Conservation (phyloP, 1,140 invertebrate species). For the Camponotus vicinus region DNA sequence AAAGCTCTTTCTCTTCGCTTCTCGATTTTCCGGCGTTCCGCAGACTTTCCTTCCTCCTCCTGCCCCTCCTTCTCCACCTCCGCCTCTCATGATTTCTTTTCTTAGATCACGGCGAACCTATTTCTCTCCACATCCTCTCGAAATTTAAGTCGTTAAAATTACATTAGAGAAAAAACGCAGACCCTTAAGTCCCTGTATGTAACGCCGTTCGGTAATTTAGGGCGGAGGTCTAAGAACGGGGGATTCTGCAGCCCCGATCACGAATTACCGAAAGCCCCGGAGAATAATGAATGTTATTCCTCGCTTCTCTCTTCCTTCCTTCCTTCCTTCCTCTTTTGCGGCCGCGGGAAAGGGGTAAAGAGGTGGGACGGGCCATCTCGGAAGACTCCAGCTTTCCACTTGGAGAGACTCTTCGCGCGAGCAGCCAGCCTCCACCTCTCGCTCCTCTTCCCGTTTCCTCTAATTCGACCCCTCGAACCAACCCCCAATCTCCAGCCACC, state of each 20-base stretch:
- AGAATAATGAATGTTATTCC: slow-evolving; percentile 62
- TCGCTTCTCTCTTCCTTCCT: slow-evolving; percentile 36
- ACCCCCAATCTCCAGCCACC: slow-evolving; percentile 75
- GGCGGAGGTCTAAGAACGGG: slow-evolving; percentile 39
- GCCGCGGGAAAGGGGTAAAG: slow-evolving; percentile 31
- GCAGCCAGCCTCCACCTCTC: background rate
- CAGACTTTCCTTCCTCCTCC: background rate
- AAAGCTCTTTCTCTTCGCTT: slow-evolving; percentile 45
- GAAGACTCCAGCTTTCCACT: slow-evolving; percentile 44
- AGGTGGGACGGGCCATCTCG: slow-evolving; percentile 37
- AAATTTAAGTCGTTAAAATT: slow-evolving; percentile 63
- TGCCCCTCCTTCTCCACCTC: too few relatives aligned
- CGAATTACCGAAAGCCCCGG: slow-evolving; percentile 57
- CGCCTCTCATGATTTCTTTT: background rate
- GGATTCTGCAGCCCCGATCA: slow-evolving; percentile 39
- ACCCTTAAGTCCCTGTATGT: slow-evolving; percentile 22
- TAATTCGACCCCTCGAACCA: slow-evolving; percentile 72
- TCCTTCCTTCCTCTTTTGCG: slow-evolving; percentile 2
- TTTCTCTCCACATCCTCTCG: slow-evolving; percentile 50
- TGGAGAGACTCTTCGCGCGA: slow-evolving; percentile 30
- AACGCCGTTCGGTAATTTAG: slow-evolving; percentile 59
- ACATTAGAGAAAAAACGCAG: slow-evolving; percentile 54
- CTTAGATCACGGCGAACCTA: slow-evolving; percentile 44
- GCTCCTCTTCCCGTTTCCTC: slow-evolving; percentile 29
- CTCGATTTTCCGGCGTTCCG: background rate